Percentiles rank a stretch among this genome's conserved stretches.
These are phyloP conservation scores for Cyrtorhinus lividipennis DNA, from an alignment of 1,140 invertebrate genomes.

Conservation along the genomic window DNA sequence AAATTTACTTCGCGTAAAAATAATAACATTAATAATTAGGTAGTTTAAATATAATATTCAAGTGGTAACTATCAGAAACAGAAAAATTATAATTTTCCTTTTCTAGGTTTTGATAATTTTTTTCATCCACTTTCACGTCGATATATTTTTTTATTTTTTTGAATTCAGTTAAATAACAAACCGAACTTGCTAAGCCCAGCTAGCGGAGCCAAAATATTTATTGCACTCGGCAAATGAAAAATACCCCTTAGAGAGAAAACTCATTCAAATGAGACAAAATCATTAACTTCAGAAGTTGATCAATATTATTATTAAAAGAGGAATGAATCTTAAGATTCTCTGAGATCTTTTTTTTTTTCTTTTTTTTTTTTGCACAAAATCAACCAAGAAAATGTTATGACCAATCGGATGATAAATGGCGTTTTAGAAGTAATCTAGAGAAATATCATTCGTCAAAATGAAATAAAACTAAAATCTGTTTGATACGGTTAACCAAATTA, in stretches of 20 bases:
- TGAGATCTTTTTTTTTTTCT: not conserved
- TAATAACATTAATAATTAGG: too few species aligned
- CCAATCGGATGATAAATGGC: not conserved
- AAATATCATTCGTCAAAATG: constrained; percentile 5
- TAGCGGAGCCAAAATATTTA: too few species aligned
- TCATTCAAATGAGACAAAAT: not conserved
- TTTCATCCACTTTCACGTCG: too few species aligned
- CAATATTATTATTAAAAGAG: not conserved
- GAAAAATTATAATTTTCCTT: too few species aligned
- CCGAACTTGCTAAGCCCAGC: too few species aligned
- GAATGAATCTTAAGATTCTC: not conserved
- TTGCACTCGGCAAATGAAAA: not conserved
- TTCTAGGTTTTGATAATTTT: too few species aligned
- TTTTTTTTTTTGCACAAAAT: not conserved
- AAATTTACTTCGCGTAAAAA: too few species aligned
- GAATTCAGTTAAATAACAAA: too few species aligned
- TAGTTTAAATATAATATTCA: too few species aligned
- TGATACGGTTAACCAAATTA: not conserved
- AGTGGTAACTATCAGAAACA: not conserved
- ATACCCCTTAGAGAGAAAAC: not conserved
- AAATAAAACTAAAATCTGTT: not conserved
- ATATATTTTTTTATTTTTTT: too few species aligned
- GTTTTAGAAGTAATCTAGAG: not conserved
- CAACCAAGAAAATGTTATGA: not conserved
- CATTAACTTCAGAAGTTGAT: not conserved